A percentile compares a stretch with the other conserved stretches of the same genome.
phyloP scores from a whole-genome alignment of 2,113 vertebrate genomes.

The Atlantisia rogersi region DNA sequence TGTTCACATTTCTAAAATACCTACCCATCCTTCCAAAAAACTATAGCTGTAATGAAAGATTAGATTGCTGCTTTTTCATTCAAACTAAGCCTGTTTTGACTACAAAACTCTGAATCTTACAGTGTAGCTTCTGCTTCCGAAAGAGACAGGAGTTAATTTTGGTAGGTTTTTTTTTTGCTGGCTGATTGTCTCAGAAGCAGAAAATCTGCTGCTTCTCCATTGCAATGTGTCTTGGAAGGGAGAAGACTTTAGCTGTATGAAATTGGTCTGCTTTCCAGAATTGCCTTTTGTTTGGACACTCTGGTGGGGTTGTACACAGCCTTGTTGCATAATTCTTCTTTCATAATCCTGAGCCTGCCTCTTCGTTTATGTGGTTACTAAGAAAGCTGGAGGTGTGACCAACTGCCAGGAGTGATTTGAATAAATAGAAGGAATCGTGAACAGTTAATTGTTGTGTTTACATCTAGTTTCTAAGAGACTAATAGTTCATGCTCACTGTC shows the following conservation, averaged over 20 bases:
- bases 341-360: neutral
- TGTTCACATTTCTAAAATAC: neutral
- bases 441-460: conserved; percentile 57
- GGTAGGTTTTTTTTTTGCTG: neutral
- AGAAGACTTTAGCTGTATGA: neutral
- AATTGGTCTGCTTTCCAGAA: conserved; percentile 15
- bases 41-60: neutral
- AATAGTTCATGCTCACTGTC: neutral
- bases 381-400: conserved; percentile 12
- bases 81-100: neutral
- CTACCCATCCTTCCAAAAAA: neutral
- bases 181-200: neutral
- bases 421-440: conserved; percentile 25
- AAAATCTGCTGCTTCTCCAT: neutral
- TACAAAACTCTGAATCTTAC: neutral
- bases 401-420: conserved; percentile 24
- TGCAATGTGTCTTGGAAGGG: fast-evolving
- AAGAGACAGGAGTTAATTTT: neutral
- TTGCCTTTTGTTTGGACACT: neutral
- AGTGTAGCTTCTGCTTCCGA: neutral
- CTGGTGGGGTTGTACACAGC: neutral
- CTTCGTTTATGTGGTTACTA: conserved; percentile 39
- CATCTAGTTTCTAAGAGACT: conserved; percentile 52
- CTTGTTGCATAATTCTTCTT: neutral
- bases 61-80: neutral